Base-by-base conservation (phyloP, 92 coral and sea anemone genomes). In the Porites divaricata region DNA sequence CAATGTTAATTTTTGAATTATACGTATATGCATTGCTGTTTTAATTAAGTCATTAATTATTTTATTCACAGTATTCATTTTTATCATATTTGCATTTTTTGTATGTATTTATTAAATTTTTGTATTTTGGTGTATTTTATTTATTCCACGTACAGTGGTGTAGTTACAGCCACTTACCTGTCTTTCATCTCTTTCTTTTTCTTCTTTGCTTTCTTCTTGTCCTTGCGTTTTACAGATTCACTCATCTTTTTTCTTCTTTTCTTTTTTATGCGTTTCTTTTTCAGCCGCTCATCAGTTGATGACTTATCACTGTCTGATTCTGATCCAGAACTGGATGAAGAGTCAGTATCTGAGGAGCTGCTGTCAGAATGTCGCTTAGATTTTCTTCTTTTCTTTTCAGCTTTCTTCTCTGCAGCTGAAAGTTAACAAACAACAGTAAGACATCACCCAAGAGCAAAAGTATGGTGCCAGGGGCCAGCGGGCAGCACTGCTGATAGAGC, bases 201-300 rank as follows among this genome's bases (percentile, higher is more conserved):
- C 77, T 88, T 81, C 24, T 79, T 82, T 83, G 56, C 74, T 83
- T 86, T 86, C 89, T 68, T 92, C 62, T 79, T 88, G 67, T 87
- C 81, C 75, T 89, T 86, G 71, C 69, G 86, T 81, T 87, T 54
- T 48, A 87, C 79, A 68, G 86, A 70, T 67, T 87, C 88, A 62
- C 76, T 88, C 86, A 74, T 73, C 66, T 94, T 94, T 45, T 86
- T 83, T 75, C 88, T 94, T 64, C 81, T 90, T 56, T 91, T 96
- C 92, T 70, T 84, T 65, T 81, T 88, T 56, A 79, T 54, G 63
- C 74, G 85, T 67, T 89, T 81, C 77, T 64, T 87, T 78, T 78
- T 82, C 57, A 24, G 50, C 20, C 74, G 81, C 61, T 92, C 98
- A 66, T 87, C 96, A 16, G 85, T 76, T 2, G 95, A 90, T 12